Percentiles rank a stretch among this genome's conserved stretches.
Evolutionary conservation across 2,113 vertebrate species (phyloP).

Genomic region (Corydoras sp.): DNA sequence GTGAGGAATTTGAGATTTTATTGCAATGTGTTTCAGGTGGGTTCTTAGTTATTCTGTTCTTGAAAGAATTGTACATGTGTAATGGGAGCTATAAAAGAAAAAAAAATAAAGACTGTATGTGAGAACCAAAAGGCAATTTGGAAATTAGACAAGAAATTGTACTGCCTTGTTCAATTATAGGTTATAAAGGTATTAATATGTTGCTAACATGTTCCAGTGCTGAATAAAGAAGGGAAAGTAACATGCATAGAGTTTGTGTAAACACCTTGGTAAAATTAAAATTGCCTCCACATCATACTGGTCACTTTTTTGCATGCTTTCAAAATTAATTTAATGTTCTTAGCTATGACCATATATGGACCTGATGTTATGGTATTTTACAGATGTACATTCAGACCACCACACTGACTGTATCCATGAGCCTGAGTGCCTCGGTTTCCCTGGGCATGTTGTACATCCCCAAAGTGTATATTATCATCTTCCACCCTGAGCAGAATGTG

Average conservation of each 20-base stretch:
- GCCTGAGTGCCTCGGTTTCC: too few species aligned
- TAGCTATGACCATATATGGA: neutral
- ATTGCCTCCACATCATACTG: too few species aligned
- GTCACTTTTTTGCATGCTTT: too few species aligned
- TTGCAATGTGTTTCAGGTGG: neutral
- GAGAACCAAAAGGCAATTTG: neutral
- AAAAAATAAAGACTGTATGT: neutral
- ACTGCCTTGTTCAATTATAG: neutral
- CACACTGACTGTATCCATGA: too few species aligned
- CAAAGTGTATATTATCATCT: too few species aligned
- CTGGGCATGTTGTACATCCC: too few species aligned
- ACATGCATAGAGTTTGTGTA: too few species aligned
- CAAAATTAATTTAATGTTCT: neutral
- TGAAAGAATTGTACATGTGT: neutral
- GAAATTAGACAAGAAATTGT: neutral
- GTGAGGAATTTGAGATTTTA: neutral
- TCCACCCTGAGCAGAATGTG: too few species aligned
- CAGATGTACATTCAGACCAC: slow-evolving; percentile 36
- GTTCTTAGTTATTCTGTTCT: neutral
- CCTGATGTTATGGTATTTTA: neutral
- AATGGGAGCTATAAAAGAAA: neutral
- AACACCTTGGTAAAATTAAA: neutral
- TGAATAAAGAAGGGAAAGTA: too few species aligned
- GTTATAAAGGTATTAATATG: neutral
- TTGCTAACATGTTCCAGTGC: neutral